Conservation (phyloP, 1,140 invertebrate species). For the Camponotus pennsylvanicus region DNA sequence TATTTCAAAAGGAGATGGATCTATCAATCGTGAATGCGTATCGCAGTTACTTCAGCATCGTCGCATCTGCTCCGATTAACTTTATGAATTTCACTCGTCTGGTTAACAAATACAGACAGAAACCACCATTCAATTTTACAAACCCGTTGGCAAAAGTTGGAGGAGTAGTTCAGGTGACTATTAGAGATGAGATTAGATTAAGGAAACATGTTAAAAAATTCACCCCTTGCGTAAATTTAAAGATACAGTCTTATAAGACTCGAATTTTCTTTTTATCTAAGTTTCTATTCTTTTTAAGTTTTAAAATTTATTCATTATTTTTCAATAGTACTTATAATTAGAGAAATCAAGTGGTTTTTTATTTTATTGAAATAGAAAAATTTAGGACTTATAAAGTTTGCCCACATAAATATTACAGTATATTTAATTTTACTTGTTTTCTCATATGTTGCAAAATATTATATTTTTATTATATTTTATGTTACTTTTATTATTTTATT, state of each 20-base stretch:
- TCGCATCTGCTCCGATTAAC: conserved; percentile 89
- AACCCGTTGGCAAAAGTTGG: conserved; percentile 91
- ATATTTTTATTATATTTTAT: too few species aligned
- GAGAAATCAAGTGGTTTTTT: neutral
- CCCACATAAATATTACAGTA: too few species aligned
- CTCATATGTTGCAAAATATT: neutral
- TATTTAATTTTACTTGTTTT: too few species aligned
- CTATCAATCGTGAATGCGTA: conserved; percentile 88
- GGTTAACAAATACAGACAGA: conserved; percentile 93
- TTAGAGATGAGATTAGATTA: conserved; percentile 17
- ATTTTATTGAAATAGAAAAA: neutral
- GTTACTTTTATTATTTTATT: too few species aligned
- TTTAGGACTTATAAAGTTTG: neutral
- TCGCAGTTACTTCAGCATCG: conserved; percentile 91
- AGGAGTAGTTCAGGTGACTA: conserved; percentile 86
- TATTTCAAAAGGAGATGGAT: conserved; percentile 88
- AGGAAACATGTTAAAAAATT: neutral
- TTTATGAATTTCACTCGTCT: conserved; percentile 92
- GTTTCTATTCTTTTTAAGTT: neutral
- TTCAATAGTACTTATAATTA: neutral
- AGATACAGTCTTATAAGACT: neutral
- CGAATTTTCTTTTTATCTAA: neutral
- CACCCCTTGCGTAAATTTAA: neutral
- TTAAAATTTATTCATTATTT: neutral
- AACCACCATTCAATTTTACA: conserved; percentile 94